Percentiles rank a stretch among this genome's conserved stretches.
These are phyloP conservation scores for Halcyon chelicuti DNA, from an alignment of 2,797 vertebrate genomes.

Conservation along the genomic window DNA sequence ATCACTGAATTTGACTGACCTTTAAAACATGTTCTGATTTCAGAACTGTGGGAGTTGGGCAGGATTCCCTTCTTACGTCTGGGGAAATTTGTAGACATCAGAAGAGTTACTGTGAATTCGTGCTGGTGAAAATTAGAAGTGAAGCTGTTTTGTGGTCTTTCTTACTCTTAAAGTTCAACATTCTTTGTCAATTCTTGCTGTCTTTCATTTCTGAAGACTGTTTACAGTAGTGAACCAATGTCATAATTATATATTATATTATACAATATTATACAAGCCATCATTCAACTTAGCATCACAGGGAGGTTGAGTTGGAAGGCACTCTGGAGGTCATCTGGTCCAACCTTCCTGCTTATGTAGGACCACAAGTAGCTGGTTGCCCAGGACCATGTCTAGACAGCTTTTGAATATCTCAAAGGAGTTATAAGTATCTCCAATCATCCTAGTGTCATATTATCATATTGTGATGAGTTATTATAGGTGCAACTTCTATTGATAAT, in stretches of 20 bases:
- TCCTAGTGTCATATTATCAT: not conserved
- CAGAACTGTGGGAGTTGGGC: not conserved
- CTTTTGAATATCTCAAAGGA: not conserved
- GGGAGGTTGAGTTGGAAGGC: not conserved
- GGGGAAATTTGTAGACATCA: not conserved
- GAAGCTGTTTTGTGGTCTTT: not conserved
- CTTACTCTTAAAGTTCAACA: not conserved
- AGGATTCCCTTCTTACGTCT: not conserved
- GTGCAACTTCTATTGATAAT: not conserved
- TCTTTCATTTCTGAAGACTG: not conserved
- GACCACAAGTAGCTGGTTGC: not conserved
- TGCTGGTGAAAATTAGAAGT: not conserved
- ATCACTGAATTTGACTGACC: not conserved
- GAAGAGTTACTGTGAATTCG: not conserved
- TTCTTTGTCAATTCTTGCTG: not conserved
- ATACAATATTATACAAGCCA: not conserved
- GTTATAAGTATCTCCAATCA: not conserved
- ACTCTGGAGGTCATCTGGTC: not conserved
- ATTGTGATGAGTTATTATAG: not conserved
- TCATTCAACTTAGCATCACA: not conserved
- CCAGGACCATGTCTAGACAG: not conserved
- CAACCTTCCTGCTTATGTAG: not conserved
- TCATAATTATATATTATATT: not conserved
- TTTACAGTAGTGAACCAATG: not conserved
- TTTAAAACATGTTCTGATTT: not conserved